These are phyloP conservation scores for Teleogryllus occipitalis DNA, from an alignment of 1,140 invertebrate genomes.

Conservation along the genomic window DNA sequence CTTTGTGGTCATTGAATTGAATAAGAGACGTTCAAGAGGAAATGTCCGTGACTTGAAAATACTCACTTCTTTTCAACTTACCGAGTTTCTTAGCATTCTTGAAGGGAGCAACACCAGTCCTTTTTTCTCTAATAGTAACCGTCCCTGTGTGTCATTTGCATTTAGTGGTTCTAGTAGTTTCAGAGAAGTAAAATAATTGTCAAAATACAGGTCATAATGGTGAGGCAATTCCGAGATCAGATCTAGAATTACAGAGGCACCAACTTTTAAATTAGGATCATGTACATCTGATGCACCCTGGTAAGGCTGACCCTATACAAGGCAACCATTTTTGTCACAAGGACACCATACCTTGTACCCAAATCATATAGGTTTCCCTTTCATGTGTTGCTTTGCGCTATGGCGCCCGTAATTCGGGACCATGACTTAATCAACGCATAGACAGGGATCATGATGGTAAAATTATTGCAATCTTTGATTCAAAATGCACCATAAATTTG, in stretches of 20 bases:
- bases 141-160: not conserved
- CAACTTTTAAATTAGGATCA: not conserved
- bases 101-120: not conserved
- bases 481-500: not conserved
- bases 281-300: not conserved
- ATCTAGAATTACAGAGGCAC: not conserved
- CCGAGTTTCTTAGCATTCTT: too few relatives aligned
- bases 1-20: not conserved
- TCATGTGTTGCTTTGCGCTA: constrained; percentile 6
- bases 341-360: not conserved
- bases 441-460: not conserved
- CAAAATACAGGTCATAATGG: not conserved
- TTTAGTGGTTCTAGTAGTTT: not conserved
- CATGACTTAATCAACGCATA: not conserved
- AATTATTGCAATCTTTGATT: not conserved
- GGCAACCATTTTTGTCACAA: not conserved
- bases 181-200: not conserved
- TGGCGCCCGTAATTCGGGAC: not conserved
- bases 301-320: not conserved
- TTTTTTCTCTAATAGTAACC: not conserved
- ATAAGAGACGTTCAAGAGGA: not conserved
- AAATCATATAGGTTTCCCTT: not conserved
- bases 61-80: not conserved
- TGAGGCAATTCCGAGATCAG: not conserved
- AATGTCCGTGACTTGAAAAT: not conserved